Conservation (phyloP, 2,113 vertebrate genomes). For the Corydoras maculifer region DNA sequence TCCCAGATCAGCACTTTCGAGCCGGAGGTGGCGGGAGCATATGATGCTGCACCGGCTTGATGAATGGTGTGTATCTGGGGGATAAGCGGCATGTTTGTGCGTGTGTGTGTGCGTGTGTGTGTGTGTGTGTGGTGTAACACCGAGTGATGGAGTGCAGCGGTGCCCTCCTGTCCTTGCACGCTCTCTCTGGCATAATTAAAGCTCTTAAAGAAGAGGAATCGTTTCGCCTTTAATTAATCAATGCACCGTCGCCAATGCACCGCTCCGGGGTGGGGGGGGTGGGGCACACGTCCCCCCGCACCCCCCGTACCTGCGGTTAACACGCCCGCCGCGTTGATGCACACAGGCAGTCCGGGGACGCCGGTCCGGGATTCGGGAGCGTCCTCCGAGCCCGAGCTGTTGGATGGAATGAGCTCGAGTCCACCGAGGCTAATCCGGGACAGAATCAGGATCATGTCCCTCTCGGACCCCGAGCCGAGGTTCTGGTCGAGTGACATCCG, state of each 20-base stretch:
- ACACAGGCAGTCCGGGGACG: conserved; percentile 20
- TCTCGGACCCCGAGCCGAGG: background rate
- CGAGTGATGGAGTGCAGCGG: conserved; percentile 45
- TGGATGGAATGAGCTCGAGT: conserved; percentile 56
- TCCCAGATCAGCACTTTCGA: conserved; percentile 5
- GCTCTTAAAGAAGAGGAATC: conserved; percentile 50
- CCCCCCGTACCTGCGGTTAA: too few species aligned
- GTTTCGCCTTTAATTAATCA: conserved; percentile 62
- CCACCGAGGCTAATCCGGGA: conserved; percentile 51
- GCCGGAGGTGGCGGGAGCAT: background rate
- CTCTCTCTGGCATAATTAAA: conserved; percentile 50
- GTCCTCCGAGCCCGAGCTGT: conserved; percentile 53
- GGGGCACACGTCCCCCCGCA: too few species aligned
- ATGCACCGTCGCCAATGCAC: conserved; percentile 22
- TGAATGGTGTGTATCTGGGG: conserved; percentile 21
- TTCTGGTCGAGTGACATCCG: conserved; percentile 7
- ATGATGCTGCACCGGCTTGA: conserved; percentile 21
- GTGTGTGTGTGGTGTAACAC: background rate
- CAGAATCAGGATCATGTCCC: conserved; percentile 53
- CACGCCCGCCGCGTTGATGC: too few species aligned
- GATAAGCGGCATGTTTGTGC: conserved; percentile 9
- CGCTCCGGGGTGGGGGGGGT: background rate
- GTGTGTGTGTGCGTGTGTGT: background rate
- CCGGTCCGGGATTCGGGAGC: conserved; percentile 47
- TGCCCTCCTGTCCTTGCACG: conserved; percentile 47